Conservation (phyloP, 1,140 invertebrate genomes). For the Thaumatotibia leucotreta region DNA sequence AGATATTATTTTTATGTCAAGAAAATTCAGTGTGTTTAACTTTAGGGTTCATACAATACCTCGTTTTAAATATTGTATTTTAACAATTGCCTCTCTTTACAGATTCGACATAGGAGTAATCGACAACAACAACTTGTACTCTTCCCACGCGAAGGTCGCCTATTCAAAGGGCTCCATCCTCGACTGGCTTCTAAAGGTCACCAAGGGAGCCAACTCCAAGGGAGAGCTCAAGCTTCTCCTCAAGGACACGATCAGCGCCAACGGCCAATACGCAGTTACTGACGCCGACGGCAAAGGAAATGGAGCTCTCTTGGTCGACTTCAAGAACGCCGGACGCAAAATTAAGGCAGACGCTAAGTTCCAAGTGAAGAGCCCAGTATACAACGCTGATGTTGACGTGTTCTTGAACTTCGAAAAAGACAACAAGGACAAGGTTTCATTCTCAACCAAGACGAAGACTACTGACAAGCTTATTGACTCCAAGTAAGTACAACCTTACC, state of each 20-base stretch:
- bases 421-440: conserved; percentile 79
- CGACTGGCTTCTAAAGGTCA: conserved; percentile 74
- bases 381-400: conserved; percentile 78
- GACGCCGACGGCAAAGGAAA: conserved; percentile 78
- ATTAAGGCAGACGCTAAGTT: conserved; percentile 80
- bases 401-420: conserved; percentile 83
- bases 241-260: conserved; percentile 75
- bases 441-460: conserved; percentile 79
- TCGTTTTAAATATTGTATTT: no score
- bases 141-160: conserved; percentile 74
- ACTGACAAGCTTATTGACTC: conserved; percentile 79
- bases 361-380: conserved; percentile 74
- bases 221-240: conserved; percentile 76
- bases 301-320: conserved; percentile 70
- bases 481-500: conserved; percentile 73
- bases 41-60: no score
- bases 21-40: no score
- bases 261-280: conserved; percentile 77
- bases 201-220: conserved; percentile 49
- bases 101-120: conserved; percentile 77
- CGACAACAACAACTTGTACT: conserved; percentile 69
- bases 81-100: conserved; percentile 13
- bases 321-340: conserved; percentile 75
- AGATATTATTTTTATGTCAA: not conserved
- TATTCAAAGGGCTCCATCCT: conserved; percentile 73